Percentiles rank a stretch among this genome's conserved stretches.
phyloP scores from a whole-genome alignment of 2,113 vertebrate species.

The Atherinomorus stipes region DNA sequence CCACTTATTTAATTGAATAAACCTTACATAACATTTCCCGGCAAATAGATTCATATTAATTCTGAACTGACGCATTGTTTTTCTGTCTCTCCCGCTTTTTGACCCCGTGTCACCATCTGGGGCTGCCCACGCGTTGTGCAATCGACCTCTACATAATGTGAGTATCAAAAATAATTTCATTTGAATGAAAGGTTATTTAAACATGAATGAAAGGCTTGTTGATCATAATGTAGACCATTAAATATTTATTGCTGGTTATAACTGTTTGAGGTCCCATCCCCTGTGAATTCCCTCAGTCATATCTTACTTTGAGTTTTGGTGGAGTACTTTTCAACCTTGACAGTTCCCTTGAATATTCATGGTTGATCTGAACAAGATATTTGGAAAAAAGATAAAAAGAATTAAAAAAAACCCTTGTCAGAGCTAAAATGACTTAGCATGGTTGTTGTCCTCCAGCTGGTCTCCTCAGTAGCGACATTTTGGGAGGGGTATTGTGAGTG shows the following conservation, averaged over 20 bases:
- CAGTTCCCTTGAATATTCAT: neutral
- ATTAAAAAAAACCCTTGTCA: too few species aligned
- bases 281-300: too few species aligned
- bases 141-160: slow-evolving; percentile 50
- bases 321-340: too few species aligned
- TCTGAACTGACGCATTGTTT: slow-evolving; percentile 25
- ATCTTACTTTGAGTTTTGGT: too few species aligned
- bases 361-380: neutral
- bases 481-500: slow-evolving; percentile 54
- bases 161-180: slow-evolving; percentile 52
- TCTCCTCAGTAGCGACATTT: neutral
- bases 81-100: slow-evolving; percentile 3
- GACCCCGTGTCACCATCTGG: slow-evolving; percentile 17
- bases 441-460: slow-evolving; percentile 1
- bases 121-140: neutral
- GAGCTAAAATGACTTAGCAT: too few species aligned
- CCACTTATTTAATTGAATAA: too few species aligned
- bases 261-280: neutral
- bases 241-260: slow-evolving; percentile 23
- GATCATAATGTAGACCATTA: slow-evolving; percentile 15
- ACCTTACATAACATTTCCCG: too few species aligned
- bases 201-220: neutral
- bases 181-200: neutral
- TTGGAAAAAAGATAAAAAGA: neutral
- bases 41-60: neutral